These are phyloP conservation scores for Archilochus colubris DNA, from an alignment of 2,113 vertebrate species.

Conservation along the genomic window DNA sequence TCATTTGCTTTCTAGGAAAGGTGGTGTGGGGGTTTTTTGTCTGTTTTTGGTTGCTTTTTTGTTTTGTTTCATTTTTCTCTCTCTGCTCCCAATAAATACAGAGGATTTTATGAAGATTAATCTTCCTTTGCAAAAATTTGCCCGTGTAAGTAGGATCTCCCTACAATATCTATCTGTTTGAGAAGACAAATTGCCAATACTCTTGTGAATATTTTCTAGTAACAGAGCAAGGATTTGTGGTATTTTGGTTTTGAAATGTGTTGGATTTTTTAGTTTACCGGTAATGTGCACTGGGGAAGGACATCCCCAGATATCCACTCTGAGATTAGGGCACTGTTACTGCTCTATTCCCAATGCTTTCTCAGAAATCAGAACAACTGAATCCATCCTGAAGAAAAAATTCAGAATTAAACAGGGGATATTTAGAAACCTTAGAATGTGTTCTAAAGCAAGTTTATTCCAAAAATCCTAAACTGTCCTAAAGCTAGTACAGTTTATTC, in stretches of 20 bases:
- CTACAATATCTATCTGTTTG: not conserved
- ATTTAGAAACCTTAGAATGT: not conserved
- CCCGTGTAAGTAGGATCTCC: not conserved
- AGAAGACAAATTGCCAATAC: not conserved
- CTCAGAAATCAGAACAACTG: not conserved
- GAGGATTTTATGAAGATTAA: not conserved
- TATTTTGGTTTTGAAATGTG: not conserved
- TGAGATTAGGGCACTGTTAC: not conserved
- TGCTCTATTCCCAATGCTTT: not conserved
- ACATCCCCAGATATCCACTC: not conserved
- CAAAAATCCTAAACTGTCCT: too few species aligned
- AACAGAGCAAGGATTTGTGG: not conserved
- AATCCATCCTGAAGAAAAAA: not conserved
- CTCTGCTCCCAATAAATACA: not conserved
- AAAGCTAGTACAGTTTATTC: not conserved
- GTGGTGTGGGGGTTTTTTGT: accelerated
- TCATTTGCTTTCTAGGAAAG: not conserved
- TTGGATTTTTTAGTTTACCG: not conserved
- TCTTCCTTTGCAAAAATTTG: not conserved
- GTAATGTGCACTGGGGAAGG: accelerated
- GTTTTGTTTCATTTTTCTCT: not conserved
- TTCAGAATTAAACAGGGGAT: not conserved
- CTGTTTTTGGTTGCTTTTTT: too few species aligned
- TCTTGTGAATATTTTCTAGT: not conserved
- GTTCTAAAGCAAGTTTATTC: not conserved